Conservation (phyloP, 2,888 invertebrate genomes). For the Xestobium rufovillosum region DNA sequence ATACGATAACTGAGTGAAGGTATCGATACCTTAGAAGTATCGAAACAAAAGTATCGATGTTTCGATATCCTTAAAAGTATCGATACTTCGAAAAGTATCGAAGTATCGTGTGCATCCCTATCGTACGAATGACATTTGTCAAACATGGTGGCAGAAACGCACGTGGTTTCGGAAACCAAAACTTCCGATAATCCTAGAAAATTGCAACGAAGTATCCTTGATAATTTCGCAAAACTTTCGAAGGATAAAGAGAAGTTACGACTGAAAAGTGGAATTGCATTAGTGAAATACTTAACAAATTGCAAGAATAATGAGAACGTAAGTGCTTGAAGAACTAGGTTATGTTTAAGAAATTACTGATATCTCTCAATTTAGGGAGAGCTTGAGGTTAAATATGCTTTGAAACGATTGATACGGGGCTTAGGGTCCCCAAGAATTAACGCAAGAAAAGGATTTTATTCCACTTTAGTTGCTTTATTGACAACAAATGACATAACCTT, state of each 20-base stretch:
- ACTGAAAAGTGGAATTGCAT: slow-evolving; percentile 38
- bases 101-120: no score
- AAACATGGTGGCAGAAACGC: not conserved
- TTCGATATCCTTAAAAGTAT: no score
- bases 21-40: no score
- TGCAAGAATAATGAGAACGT: slow-evolving; percentile 37
- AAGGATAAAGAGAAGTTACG: slow-evolving; percentile 39
- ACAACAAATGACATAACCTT: slow-evolving; percentile 46
- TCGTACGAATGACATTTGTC: no score
- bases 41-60: no score
- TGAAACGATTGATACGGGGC: slow-evolving; percentile 64
- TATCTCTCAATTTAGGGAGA: slow-evolving; percentile 45
- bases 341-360: slow-evolving; percentile 5
- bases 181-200: slow-evolving; percentile 29
- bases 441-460: slow-evolving; percentile 61
- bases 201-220: slow-evolving; percentile 39
- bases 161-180: slow-evolving; percentile 15
- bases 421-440: slow-evolving; percentile 59
- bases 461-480: slow-evolving; percentile 57
- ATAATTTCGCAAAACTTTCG: slow-evolving; percentile 43
- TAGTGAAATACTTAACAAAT: slow-evolving; percentile 41
- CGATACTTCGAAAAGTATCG: no score
- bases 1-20: no score
- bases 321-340: slow-evolving; percentile 29
- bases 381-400: slow-evolving; percentile 57